Evolutionary conservation across 2,888 invertebrate species (phyloP), one percentile per base, ranked within the genome.

Genomic region (Standfussiana lucernea): DNA sequence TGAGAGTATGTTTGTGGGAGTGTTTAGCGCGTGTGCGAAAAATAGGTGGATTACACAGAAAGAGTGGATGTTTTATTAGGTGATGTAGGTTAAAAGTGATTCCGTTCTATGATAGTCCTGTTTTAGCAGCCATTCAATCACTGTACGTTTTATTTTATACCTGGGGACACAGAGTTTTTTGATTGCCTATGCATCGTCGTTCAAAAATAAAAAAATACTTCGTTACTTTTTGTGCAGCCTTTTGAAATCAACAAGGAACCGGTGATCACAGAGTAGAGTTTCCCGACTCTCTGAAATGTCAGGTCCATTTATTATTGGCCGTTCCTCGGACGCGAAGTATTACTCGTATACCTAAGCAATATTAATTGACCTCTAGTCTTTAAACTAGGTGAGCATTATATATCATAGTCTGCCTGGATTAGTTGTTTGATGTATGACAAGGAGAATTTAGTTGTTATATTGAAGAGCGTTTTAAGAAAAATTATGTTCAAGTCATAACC

Each of bases 341-440:
- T 82, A n/a, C n/a, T n/a, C n/a, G n/a, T n/a, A 68, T 65, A 61
- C 35, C 32, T 78, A 79, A 74, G 83, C 61, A 73, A 74, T 73
- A 83, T 74, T 83, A 79, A 82, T 83, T 68, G 70, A 82, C 64
- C 37, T 67, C 50, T 71, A 74, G 79, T 71, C 56, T 71, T 59
- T 59, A 62, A 42, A 24, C 24, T 47, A 18, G 35, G 40, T 37
- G 32, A 24, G 61, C 32, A 47, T 65, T 42, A 59, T 77, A 37
- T 50, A 32, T 82, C 45, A 65, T 40, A 68, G 61, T 77, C 62
- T 35, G 28, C 15, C 10, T 6, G 53, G 53, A 82, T 82, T 76
- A 62, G n/a, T 59, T 40, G n/a, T 24, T 42, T 76, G 59, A 76
- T 66, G n/a, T 61, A 66, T 32, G 15, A 64, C 15, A 64, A 1